A percentile compares a stretch with the other conserved stretches of the same genome.
These are phyloP conservation scores for Oryzias sinensis DNA, from an alignment of 2,797 vertebrate genomes.

Conservation along the genomic window DNA sequence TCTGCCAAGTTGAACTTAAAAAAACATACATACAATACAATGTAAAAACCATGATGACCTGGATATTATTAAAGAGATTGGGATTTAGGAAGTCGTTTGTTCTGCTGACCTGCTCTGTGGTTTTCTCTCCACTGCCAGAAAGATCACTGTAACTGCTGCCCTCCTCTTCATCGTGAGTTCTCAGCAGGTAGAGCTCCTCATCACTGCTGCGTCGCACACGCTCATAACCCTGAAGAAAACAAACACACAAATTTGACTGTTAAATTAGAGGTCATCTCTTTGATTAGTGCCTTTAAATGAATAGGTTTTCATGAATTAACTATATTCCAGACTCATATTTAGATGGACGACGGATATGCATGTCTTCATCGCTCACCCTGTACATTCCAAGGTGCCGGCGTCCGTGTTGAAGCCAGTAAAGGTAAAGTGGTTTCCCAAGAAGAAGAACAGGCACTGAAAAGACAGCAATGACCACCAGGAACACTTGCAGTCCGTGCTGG, in stretches of 20 bases:
- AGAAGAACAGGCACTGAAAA: slow-evolving; percentile 90
- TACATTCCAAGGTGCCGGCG: slow-evolving; percentile 79
- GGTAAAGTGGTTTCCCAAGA: slow-evolving; percentile 91
- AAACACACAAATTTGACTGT: not conserved
- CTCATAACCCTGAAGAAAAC: slow-evolving; percentile 82
- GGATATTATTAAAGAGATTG: not conserved
- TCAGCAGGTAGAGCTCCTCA: slow-evolving; percentile 88
- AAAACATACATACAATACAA: slow-evolving; percentile 25
- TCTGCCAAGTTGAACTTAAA: slow-evolving; percentile 90
- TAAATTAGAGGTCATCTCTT: too few species aligned
- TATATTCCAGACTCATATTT: not conserved
- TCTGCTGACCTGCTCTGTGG: slow-evolving; percentile 80
- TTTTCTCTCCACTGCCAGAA: slow-evolving; percentile 75
- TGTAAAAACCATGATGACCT: not conserved
- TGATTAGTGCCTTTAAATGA: too few species aligned
- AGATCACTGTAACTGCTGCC: slow-evolving; percentile 77
- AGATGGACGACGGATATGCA: not conserved
- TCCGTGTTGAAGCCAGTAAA: slow-evolving; percentile 89
- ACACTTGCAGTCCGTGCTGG: slow-evolving; percentile 84
- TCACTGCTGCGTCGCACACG: slow-evolving; percentile 89
- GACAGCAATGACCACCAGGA: slow-evolving; percentile 83
- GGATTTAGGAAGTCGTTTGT: not conserved
- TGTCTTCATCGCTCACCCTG: slow-evolving; percentile 77
- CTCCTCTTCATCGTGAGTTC: slow-evolving; percentile 86
- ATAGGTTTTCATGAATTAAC: too few species aligned